Evolutionary conservation across 2,113 vertebrate species (phyloP).

Genomic region (Conger conger): DNA sequence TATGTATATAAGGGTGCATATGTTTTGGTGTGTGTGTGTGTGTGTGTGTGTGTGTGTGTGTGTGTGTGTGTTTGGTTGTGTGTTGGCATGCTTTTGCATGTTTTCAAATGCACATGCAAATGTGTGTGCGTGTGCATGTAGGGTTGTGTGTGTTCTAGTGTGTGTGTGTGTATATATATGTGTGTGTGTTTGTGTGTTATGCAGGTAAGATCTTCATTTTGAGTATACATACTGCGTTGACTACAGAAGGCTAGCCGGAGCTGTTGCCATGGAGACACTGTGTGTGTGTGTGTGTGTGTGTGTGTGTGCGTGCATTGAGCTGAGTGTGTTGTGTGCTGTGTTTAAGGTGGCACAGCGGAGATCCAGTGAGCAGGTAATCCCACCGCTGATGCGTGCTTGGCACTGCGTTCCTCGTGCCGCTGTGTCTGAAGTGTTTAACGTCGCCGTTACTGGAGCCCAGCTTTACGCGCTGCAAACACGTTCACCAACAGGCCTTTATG

Average conservation of each 20-base stretch:
- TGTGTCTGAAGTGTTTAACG: not conserved
- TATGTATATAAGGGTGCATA: no score
- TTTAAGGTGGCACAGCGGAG: not conserved
- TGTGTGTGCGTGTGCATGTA: no score
- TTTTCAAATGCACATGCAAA: no score
- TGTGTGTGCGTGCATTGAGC: not conserved
- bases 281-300: not conserved
- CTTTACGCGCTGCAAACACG: not conserved
- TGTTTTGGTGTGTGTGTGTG: no score
- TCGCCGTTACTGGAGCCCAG: no score
- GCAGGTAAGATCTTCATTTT: not conserved
- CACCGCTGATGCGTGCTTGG: not conserved
- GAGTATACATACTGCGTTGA: not conserved
- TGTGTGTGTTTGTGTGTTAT: not conserved
- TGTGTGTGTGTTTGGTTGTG: no score
- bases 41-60: no score
- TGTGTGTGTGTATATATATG: no score
- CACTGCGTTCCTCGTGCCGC: not conserved
- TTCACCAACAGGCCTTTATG: not conserved
- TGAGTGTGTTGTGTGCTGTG: not conserved
- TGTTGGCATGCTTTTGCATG: no score
- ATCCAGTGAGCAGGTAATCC: constrained; percentile 2
- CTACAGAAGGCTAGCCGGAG: not conserved
- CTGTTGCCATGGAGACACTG: not conserved
- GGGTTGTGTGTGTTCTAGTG: no score